phyloP scores from a whole-genome alignment of 2,797 vertebrate species.

The Florisuga fusca region DNA sequence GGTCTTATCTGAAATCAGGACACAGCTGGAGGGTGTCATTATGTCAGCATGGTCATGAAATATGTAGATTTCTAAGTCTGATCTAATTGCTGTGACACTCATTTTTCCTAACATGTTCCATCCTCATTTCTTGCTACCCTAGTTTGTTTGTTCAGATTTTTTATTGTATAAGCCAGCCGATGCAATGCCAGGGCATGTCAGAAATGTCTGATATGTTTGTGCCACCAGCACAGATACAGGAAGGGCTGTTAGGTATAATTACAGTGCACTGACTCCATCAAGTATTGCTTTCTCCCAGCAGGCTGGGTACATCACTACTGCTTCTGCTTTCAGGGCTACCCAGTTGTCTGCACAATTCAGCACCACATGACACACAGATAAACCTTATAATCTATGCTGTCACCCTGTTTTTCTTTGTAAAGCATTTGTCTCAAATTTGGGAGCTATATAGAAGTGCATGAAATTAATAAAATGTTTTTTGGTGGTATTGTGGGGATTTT shows the following conservation, averaged over 20 bases:
- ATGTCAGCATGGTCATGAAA: not conserved
- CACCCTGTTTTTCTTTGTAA: not conserved
- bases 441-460: not conserved
- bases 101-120: not conserved
- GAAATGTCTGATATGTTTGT: not conserved
- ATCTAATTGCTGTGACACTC: not conserved
- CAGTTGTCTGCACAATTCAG: not conserved
- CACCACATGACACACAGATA: too few species aligned
- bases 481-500: not conserved
- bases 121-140: not conserved
- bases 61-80: accelerated
- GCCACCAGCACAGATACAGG: not conserved
- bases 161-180: not conserved
- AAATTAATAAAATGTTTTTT: not conserved
- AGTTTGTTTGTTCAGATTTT: not conserved
- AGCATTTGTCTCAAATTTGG: not conserved
- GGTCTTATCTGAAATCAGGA: not conserved
- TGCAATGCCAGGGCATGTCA: not conserved
- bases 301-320: not conserved
- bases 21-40: not conserved
- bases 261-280: accelerated
- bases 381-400: not conserved
- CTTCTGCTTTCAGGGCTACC: not conserved
- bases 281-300: not conserved
- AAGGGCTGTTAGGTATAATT: not conserved